These are phyloP conservation scores for Danio tinwini DNA, from an alignment of 2,797 vertebrate species.

Conservation along the genomic window DNA sequence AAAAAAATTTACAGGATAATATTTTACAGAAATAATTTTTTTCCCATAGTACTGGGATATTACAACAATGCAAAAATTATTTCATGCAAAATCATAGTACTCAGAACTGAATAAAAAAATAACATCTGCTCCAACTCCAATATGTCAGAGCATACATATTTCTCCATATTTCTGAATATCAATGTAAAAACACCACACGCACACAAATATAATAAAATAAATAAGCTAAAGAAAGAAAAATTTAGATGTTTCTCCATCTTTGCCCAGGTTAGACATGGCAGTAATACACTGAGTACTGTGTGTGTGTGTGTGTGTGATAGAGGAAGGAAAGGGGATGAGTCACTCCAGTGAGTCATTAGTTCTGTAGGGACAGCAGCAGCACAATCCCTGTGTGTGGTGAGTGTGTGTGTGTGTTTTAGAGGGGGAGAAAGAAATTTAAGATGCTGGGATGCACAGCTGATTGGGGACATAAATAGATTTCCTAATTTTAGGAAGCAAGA, in stretches of 20 bases:
- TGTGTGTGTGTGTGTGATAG: conserved; percentile 57
- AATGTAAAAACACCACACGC: neutral
- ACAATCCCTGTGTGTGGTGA: conserved; percentile 60
- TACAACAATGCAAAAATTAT: neutral
- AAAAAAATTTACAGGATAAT: neutral
- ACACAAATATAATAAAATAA: neutral
- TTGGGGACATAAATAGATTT: conserved; percentile 59
- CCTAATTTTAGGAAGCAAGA: conserved; percentile 18
- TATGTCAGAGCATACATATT: neutral
- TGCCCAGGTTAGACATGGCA: conserved; percentile 80
- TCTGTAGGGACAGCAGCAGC: conserved; percentile 65
- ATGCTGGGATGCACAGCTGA: conserved; percentile 57
- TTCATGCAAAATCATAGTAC: neutral
- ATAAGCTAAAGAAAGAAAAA: conserved; percentile 28
- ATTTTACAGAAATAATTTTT: neutral
- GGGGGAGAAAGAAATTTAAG: conserved; percentile 62
- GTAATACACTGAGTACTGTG: conserved; percentile 77
- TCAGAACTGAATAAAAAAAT: neutral
- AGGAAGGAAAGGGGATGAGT: conserved; percentile 71
- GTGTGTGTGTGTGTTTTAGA: conserved; percentile 70
- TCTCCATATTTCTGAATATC: neutral
- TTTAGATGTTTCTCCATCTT: conserved; percentile 67
- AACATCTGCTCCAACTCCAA: neutral
- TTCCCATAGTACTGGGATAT: neutral
- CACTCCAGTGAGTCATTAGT: conserved; percentile 83